These are phyloP conservation scores for Drosophila arizonae DNA, from an alignment of 1,140 invertebrate genomes.

Conservation along the genomic window DNA sequence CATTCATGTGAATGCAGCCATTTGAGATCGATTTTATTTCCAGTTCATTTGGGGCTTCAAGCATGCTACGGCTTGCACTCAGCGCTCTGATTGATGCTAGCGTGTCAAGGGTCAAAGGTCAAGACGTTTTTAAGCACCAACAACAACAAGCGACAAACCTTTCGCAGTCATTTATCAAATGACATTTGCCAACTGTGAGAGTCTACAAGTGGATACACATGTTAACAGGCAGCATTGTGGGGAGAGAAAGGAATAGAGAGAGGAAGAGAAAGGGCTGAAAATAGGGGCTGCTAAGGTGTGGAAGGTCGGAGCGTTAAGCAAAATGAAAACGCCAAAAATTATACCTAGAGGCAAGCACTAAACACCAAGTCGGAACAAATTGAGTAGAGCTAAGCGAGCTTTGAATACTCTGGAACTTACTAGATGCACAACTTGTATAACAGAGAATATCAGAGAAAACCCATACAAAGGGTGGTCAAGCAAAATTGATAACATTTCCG, in stretches of 20 bases:
- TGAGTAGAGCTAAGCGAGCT: background rate
- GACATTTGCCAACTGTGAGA: constrained; percentile 18
- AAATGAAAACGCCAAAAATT: constrained; percentile 71
- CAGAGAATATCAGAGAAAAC: background rate
- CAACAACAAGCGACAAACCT: background rate
- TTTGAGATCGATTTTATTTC: background rate
- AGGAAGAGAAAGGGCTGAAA: background rate
- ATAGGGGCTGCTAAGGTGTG: background rate
- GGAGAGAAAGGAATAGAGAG: background rate
- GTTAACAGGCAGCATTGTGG: constrained; percentile 23
- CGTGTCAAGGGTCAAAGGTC: constrained; percentile 28
- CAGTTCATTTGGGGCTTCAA: background rate
- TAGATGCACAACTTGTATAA: background rate
- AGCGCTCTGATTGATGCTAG: constrained; percentile 18
- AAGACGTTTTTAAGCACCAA: constrained; percentile 23
- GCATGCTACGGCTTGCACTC: too few relatives aligned
- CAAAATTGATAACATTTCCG: too few relatives aligned
- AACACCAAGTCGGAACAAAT: background rate
- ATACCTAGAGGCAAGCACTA: constrained; percentile 34
- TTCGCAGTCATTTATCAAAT: constrained; percentile 18
- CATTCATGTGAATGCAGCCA: background rate
- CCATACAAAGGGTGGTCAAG: background rate
- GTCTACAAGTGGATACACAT: constrained; percentile 40
- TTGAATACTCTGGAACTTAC: background rate
- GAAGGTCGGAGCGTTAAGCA: constrained; percentile 20